Conservation (phyloP, 2,113 vertebrate genomes). For the Rhinopomastus cyanomelas region DNA sequence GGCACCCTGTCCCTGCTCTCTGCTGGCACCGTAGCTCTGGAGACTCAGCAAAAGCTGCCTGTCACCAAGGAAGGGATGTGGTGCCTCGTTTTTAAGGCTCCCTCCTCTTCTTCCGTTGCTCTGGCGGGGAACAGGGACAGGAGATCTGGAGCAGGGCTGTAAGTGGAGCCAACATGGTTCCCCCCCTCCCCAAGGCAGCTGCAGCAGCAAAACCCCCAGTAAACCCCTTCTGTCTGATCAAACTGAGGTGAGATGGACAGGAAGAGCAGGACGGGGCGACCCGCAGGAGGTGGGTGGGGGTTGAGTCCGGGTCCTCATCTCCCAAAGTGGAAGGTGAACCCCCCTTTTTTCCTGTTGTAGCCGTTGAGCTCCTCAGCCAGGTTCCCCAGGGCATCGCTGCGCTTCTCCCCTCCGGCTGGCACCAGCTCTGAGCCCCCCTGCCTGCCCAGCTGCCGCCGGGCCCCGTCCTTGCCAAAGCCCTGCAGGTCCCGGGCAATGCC, state of each 20-base stretch:
- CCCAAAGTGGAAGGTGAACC: conserved; percentile 78
- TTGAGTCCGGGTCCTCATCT: background rate
- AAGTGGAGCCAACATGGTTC: fast-evolving
- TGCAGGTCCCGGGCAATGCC: conserved; percentile 36
- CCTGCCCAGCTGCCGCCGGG: background rate
- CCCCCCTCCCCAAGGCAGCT: background rate
- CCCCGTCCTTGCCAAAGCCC: background rate
- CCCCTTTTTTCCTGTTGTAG: conserved; percentile 70
- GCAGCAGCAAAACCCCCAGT: background rate
- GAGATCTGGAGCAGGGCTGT: background rate
- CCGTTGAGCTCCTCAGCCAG: conserved; percentile 67
- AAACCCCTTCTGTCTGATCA: background rate
- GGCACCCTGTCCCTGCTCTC: background rate
- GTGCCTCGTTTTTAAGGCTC: background rate
- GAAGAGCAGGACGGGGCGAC: background rate
- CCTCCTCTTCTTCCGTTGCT: background rate
- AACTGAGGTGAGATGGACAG: background rate
- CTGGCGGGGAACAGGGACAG: fast-evolving
- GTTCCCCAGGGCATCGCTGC: background rate
- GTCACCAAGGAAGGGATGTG: background rate
- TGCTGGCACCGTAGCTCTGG: background rate
- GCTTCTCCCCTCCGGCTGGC: background rate
- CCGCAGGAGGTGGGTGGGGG: background rate
- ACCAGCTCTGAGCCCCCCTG: background rate
- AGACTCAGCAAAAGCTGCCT: background rate